Percentiles rank a stretch among this genome's conserved stretches.
These are phyloP conservation scores for Tinea semifulvella DNA, from an alignment of 2,888 invertebrate genomes.

Conservation along the genomic window DNA sequence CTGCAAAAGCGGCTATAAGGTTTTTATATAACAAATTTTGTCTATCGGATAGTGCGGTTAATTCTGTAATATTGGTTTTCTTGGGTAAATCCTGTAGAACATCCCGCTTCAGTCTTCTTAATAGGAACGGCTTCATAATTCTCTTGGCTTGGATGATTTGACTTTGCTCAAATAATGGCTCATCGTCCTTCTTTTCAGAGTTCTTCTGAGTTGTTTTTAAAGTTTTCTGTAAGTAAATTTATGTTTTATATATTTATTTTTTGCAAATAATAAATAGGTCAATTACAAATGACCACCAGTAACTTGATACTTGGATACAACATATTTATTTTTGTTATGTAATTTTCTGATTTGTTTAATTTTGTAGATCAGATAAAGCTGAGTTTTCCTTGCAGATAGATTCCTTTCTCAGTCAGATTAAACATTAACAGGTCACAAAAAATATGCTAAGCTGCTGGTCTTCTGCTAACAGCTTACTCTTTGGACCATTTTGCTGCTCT, in stretches of 20 bases:
- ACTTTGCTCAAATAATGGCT: slow-evolving; percentile 85
- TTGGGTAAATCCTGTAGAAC: slow-evolving; percentile 86
- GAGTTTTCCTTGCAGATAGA: no score
- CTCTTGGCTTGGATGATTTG: slow-evolving; percentile 93
- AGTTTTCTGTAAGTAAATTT: slow-evolving; percentile 49
- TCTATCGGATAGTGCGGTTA: slow-evolving; percentile 70
- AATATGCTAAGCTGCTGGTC: no score
- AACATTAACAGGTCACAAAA: no score
- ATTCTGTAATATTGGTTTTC: slow-evolving; percentile 77
- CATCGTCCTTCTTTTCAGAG: slow-evolving; percentile 62
- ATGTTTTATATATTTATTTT: background rate
- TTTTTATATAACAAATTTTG: slow-evolving; percentile 81
- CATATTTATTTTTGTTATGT: no score
- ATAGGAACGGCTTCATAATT: slow-evolving; percentile 95
- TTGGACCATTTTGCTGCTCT: no score
- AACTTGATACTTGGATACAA: no score
- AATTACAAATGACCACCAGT: no score
- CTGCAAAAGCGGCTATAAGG: slow-evolving; percentile 74
- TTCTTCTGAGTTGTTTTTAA: slow-evolving; percentile 54
- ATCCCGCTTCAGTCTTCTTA: slow-evolving; percentile 87
- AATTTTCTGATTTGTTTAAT: no score
- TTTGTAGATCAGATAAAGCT: no score
- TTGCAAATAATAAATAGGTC: background rate
- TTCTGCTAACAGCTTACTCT: no score
- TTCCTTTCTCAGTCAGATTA: no score